phyloP scores from a whole-genome alignment of 2,888 invertebrate species.

The Clusia tigrina region DNA sequence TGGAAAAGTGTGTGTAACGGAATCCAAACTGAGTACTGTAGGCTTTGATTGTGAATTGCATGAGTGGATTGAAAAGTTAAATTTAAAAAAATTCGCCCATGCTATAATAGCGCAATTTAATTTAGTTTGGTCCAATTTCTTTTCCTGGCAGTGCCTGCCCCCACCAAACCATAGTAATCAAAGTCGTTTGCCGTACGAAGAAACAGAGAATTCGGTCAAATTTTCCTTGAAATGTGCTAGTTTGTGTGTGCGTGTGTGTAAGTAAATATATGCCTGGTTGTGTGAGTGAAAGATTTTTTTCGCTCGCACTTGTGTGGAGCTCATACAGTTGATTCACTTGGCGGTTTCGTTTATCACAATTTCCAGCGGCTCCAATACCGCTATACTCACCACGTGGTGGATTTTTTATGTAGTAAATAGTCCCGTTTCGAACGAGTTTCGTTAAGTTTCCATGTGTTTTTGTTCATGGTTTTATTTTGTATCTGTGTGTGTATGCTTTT shows the following conservation, averaged over 20 bases:
- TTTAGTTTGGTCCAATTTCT: not conserved
- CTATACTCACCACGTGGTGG: constrained; percentile 31
- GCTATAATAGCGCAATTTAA: not conserved
- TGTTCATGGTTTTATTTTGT: constrained; percentile 4
- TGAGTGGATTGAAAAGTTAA: not conserved
- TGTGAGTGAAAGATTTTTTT: constrained; percentile 21
- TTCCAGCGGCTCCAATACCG: not conserved
- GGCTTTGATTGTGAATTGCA: not conserved
- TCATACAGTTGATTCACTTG: constrained; percentile 23
- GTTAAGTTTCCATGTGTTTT: constrained; percentile 24
- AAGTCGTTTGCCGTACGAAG: constrained; percentile 34
- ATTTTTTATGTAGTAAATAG: constrained; percentile 4
- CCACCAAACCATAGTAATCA: constrained; percentile 31
- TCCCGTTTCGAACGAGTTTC: constrained; percentile 19
- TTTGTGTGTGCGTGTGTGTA: constrained; percentile 30
- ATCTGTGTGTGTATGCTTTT: constrained; percentile 10
- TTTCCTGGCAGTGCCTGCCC: not conserved
- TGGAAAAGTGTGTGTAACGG: not conserved
- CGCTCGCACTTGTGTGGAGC: constrained; percentile 11
- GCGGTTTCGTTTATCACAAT: not conserved
- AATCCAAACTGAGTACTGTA: not conserved
- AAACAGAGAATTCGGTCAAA: constrained; percentile 48
- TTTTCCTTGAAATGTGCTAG: constrained; percentile 32
- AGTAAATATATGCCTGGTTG: constrained; percentile 29
- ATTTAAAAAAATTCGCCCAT: not conserved